Evolutionary conservation across 2,888 invertebrate species (phyloP), one percentile per base, ranked within the genome.

Genomic region (Desoria tigrina): DNA sequence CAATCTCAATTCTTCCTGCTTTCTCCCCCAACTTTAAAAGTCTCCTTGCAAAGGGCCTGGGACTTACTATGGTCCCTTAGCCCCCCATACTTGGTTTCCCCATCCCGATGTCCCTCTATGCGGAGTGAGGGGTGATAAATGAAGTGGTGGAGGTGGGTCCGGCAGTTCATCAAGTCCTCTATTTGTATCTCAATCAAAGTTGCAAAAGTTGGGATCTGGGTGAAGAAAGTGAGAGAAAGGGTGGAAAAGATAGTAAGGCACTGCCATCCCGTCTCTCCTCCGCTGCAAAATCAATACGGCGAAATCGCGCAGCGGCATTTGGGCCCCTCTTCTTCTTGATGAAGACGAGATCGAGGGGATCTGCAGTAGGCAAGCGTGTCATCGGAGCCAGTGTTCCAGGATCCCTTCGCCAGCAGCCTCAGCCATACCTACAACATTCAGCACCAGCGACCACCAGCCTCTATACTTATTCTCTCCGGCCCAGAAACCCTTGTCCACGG

Each of bases 301-400:
- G 67, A 67, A 66, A 71, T 69, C 73, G 73, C 73, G 73, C 73
- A 73, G 73, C 73, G 68, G 68, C 73, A 67, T 70, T 68, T 68
- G 68, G 61, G 68, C 66, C 63, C 23, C 7, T 14, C 6, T 23
- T 16, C 23, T 23, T 14, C 6, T 23, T 16, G 26, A 51, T 67
- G 67, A 64, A 65, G 51, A 63, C 61, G 64, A 68, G 67, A 54
- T 50, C 50, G 50, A 69, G 68, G 66, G 63, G 68, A 66, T 66
- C 67, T 70, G 73, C 65, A 73, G 73, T 73, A 73, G 71, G 73
- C 73, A 73, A 73, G 73, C 73, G 73, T 73, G 69, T 69, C 65
- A 62, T 69, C 63, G 63, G 54, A 53, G 61, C 68, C 61, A 68
- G 56, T 61, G 62, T 56, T 59, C 58, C 57, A 63, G 64, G 64